Conservation (phyloP, 2,797 vertebrate species). For the Chelonia mydas region DNA sequence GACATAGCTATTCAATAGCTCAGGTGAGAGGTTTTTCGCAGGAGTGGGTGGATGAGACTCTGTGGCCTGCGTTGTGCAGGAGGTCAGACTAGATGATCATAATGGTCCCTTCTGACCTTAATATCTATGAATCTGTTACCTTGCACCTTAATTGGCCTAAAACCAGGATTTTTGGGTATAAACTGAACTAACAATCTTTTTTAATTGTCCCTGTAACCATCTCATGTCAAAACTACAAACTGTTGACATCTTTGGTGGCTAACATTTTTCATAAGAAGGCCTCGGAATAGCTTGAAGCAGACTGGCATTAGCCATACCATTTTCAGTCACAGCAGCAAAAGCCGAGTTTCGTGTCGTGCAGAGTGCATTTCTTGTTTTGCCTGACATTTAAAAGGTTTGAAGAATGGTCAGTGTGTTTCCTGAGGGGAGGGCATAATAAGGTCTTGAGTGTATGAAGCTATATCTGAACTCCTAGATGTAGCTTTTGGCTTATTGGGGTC, state of each 20-base stretch:
- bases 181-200: background rate
- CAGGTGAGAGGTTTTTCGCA: too few species aligned
- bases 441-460: slow-evolving; percentile 47
- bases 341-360: slow-evolving; percentile 41
- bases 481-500: slow-evolving; percentile 61
- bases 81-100: too few species aligned
- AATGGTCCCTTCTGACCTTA: too few species aligned
- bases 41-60: too few species aligned
- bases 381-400: slow-evolving; percentile 67
- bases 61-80: too few species aligned
- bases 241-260: fast-evolving
- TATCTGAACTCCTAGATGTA: slow-evolving; percentile 5
- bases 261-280: background rate
- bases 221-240: background rate
- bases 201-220: slow-evolving; percentile 29
- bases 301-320: background rate
- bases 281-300: background rate
- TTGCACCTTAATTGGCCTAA: slow-evolving; percentile 10
- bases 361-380: slow-evolving; percentile 44
- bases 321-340: slow-evolving; percentile 49
- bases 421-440: background rate
- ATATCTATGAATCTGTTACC: background rate
- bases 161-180: background rate
- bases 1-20: too few species aligned
- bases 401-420: slow-evolving; percentile 53